Evolutionary conservation across 2,888 invertebrate species (phyloP).

Genomic region (Spodoptera exigua): DNA sequence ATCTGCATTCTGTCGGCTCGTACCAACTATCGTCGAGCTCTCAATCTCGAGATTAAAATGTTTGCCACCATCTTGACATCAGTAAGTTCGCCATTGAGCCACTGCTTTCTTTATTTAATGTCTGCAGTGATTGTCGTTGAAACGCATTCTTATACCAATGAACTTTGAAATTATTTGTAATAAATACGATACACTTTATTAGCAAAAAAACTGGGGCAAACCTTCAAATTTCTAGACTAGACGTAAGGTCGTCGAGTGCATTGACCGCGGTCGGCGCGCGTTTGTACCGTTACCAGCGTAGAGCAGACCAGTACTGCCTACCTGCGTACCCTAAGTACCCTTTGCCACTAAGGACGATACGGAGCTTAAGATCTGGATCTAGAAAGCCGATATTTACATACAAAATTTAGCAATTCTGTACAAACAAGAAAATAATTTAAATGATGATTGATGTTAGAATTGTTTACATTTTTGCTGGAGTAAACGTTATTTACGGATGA

Average conservation of each 20-base stretch:
- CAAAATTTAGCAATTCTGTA: no score
- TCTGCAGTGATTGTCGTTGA: slow-evolving; percentile 21
- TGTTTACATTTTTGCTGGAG: no score
- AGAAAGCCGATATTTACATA: background rate
- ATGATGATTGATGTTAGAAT: no score
- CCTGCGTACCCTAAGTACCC: slow-evolving; percentile 67
- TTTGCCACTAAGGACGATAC: slow-evolving; percentile 48
- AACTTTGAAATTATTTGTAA: slow-evolving; percentile 8
- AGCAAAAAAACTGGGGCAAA: slow-evolving; percentile 74
- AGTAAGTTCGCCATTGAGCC: slow-evolving; percentile 35
- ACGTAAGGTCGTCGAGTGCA: slow-evolving; percentile 80
- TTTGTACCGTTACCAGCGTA: slow-evolving; percentile 79
- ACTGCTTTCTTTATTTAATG: slow-evolving; percentile 28
- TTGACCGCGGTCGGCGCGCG: slow-evolving; percentile 80
- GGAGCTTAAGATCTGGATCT: slow-evolving; percentile 31
- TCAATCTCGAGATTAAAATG: slow-evolving; percentile 54
- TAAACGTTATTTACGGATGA: no score
- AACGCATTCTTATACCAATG: slow-evolving; percentile 5
- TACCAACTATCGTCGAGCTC: slow-evolving; percentile 42
- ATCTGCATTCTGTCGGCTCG: slow-evolving; percentile 62
- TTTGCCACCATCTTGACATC: slow-evolving; percentile 45
- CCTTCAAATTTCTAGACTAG: slow-evolving; percentile 83
- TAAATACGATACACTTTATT: slow-evolving; percentile 13
- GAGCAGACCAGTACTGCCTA: slow-evolving; percentile 65
- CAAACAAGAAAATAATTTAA: no score